Evolutionary conservation across 2,797 vertebrate genomes (phyloP).

Genomic region (Triplophysa bombifrons): DNA sequence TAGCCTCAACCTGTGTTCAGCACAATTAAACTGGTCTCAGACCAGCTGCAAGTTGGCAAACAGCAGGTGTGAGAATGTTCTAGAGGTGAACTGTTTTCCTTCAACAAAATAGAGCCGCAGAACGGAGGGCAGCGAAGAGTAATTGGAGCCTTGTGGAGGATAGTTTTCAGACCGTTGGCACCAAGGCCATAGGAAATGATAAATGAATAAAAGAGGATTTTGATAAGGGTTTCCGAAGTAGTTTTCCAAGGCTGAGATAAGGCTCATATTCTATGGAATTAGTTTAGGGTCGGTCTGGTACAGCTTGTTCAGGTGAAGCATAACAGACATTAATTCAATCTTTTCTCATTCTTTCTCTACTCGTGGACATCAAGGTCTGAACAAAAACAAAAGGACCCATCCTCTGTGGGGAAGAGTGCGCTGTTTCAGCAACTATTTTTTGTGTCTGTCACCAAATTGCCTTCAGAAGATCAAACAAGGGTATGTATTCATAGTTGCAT

Average conservation of each 20-base stretch:
- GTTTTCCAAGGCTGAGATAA: conserved; percentile 60
- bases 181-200: conserved; percentile 52
- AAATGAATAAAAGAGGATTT: conserved; percentile 58
- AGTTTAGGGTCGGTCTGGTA: conserved; percentile 42
- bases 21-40: conserved; percentile 5
- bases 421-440: conserved; percentile 10
- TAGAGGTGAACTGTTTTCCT: conserved; percentile 24
- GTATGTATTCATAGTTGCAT: conserved; percentile 8
- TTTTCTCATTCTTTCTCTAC: conserved; percentile 19
- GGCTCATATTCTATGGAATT: conserved; percentile 52
- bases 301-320: conserved; percentile 48
- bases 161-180: conserved; percentile 35
- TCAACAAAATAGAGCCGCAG: conserved; percentile 6
- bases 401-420: not conserved
- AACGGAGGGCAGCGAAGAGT: conserved; percentile 23
- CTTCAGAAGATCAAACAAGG: conserved; percentile 4
- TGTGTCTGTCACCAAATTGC: not conserved
- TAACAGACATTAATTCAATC: conserved; percentile 22
- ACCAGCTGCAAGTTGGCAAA: conserved; percentile 1
- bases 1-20: not conserved
- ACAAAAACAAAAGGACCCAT: conserved; percentile 20
- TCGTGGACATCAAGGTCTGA: conserved; percentile 31
- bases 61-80: conserved; percentile 7
- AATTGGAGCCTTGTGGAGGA: conserved; percentile 32
- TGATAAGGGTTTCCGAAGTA: conserved; percentile 58